Conservation (phyloP, 2,113 vertebrate genomes). For the Paramisgurnus dabryanus region DNA sequence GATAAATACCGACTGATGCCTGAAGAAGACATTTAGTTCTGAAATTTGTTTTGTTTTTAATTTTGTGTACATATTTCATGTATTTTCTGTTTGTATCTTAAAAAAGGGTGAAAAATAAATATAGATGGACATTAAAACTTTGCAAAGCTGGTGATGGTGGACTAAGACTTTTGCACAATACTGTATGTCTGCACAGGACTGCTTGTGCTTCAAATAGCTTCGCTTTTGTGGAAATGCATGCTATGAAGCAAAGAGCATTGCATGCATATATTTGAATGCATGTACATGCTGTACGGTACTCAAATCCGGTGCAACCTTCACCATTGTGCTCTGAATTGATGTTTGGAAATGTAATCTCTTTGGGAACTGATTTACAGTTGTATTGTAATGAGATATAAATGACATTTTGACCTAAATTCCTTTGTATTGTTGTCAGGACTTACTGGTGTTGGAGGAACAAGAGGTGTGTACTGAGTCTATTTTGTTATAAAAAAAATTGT, state of each 20-base stretch:
- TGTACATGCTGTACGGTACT: background rate
- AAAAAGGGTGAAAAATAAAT: too few species aligned
- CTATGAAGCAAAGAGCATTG: conserved; percentile 1
- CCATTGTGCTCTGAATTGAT: background rate
- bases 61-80: too few species aligned
- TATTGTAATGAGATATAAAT: conserved; percentile 1
- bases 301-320: background rate
- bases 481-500: background rate
- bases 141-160: too few species aligned
- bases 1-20: too few species aligned
- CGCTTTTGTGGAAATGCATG: conserved; percentile 20
- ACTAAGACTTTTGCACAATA: background rate
- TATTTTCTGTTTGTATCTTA: too few species aligned
- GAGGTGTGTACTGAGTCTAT: conserved; percentile 75
- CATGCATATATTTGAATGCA: conserved; percentile 23
- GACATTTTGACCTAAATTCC: background rate
- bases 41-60: too few species aligned
- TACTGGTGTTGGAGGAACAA: conserved; percentile 97
- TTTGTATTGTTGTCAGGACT: conserved; percentile 80
- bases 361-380: background rate
- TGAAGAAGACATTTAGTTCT: too few species aligned
- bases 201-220: conserved; percentile 4
- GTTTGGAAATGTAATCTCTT: background rate
- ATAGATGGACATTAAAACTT: too few species aligned
- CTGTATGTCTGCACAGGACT: background rate